Base-by-base conservation (phyloP, 2,797 vertebrate genomes). In the Basileuterus tristriatus region DNA sequence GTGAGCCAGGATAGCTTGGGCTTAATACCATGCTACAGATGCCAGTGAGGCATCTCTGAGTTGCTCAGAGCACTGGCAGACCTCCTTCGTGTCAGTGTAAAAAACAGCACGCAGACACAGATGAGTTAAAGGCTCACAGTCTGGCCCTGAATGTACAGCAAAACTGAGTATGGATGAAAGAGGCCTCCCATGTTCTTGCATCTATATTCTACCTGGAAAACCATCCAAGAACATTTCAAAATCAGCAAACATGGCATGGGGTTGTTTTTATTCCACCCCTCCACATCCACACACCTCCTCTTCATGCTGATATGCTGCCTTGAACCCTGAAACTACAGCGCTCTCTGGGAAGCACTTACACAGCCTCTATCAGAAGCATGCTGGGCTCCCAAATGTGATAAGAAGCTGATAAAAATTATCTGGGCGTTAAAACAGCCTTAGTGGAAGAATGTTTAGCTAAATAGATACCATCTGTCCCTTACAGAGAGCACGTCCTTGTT, bases 401-500 rank as follows among this genome's bases (percentile, higher is more conserved):
- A 97, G 96, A 94, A 91, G 92, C 85, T 91, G 88, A 94, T 97
- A 95, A 96, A 95, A 97, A 96, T 83, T 92, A 96, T 93, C 92
- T 90, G 83, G 76, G 89, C 50, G 4, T 89, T 97, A 93, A 94
- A 95, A 94, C 77, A 95, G 93, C 93, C 80, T 83, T 77, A 89
- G 93, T 59, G 53, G 83, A 97, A 95, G 88, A 94, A 96, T 93
- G 92, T 89, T 96, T 93, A 90, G 91, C 96, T 97, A 96, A 97
- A 97, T 84, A 94, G 95, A 97, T 81, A 94, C 96, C 96, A 97
- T 97, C 96, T 97, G 96, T 62, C 87, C 94, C 92, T 96, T 71
- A 77, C 79, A 94, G 80, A 32, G 79, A 97, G 70, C 76, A 67
- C 0, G 6, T 91, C 93, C 87, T 94, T 85, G 50, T 76, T 92